Conservation (phyloP, 2,888 invertebrate species). For the Leptinotarsa juncta region DNA sequence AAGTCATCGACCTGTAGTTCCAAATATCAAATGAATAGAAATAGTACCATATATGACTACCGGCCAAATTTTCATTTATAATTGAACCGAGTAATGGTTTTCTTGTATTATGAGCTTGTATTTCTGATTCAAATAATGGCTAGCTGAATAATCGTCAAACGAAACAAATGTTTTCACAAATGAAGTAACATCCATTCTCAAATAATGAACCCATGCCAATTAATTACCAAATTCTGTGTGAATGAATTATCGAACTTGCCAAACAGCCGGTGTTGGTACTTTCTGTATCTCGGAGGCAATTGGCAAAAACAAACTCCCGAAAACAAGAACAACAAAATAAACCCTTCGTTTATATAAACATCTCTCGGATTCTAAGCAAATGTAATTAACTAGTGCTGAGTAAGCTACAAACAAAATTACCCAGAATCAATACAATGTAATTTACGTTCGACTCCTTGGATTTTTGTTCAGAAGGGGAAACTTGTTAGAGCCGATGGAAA, state of each 20-base stretch:
- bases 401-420: slow-evolving; percentile 11
- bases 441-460: slow-evolving; percentile 25
- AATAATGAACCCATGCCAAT: slow-evolving; percentile 7
- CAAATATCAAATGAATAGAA: no score
- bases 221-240: slow-evolving; percentile 14
- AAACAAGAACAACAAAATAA: slow-evolving; percentile 24
- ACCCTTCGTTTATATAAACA: slow-evolving; percentile 20
- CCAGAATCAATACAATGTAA: slow-evolving; percentile 16
- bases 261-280: background rate
- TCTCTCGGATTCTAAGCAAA: slow-evolving; percentile 15
- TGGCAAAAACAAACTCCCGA: slow-evolving; percentile 13
- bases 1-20: no score
- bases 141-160: background rate
- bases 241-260: slow-evolving; percentile 19
- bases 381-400: slow-evolving; percentile 22
- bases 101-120: no score
- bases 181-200: slow-evolving; percentile 10
- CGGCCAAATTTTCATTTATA: no score
- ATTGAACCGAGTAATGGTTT: no score
- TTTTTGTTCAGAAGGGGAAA: slow-evolving; percentile 16
- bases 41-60: no score
- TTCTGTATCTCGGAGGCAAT: slow-evolving; percentile 7
- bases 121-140: no score
- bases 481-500: no score
- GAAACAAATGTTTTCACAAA: background rate